Evolutionary conservation across 1,140 invertebrate genomes (phyloP).

Genomic region (Coptotermes formosanus): DNA sequence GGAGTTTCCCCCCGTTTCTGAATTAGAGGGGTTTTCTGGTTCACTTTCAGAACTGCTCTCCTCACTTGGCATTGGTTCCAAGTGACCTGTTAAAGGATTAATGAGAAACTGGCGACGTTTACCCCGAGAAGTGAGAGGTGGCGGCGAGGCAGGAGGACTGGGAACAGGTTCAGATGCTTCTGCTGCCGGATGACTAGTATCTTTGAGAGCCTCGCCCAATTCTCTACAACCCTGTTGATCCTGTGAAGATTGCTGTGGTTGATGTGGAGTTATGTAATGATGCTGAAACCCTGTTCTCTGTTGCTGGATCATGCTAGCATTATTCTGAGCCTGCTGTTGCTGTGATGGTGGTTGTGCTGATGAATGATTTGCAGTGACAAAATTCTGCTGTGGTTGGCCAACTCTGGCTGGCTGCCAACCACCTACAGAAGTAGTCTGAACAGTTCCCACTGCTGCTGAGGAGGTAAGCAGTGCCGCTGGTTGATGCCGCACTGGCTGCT

Average conservation of each 20-base stretch:
- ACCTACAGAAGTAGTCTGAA: conserved; percentile 1
- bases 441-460: background rate
- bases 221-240: conserved; percentile 2
- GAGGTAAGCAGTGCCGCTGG: background rate
- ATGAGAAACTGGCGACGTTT: conserved; percentile 75
- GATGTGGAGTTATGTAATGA: background rate
- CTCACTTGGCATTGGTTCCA: conserved; percentile 77
- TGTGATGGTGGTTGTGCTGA: conserved; percentile 20
- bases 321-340: conserved; percentile 44
- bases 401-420: conserved; percentile 6
- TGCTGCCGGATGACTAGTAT: conserved; percentile 32
- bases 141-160: conserved; percentile 28
- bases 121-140: conserved; percentile 49
- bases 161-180: background rate
- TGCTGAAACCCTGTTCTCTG: background rate
- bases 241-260: conserved; percentile 18
- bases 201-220: background rate
- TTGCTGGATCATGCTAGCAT: conserved; percentile 9
- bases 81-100: conserved; percentile 81
- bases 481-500: background rate
- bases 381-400: background rate
- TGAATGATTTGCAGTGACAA: conserved; percentile 13
- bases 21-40: conserved; percentile 45
- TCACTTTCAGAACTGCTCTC: conserved; percentile 56
- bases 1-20: conserved; percentile 48